Evolutionary conservation across 2,113 vertebrate species (phyloP).

Genomic region (Harpagus bidentatus): DNA sequence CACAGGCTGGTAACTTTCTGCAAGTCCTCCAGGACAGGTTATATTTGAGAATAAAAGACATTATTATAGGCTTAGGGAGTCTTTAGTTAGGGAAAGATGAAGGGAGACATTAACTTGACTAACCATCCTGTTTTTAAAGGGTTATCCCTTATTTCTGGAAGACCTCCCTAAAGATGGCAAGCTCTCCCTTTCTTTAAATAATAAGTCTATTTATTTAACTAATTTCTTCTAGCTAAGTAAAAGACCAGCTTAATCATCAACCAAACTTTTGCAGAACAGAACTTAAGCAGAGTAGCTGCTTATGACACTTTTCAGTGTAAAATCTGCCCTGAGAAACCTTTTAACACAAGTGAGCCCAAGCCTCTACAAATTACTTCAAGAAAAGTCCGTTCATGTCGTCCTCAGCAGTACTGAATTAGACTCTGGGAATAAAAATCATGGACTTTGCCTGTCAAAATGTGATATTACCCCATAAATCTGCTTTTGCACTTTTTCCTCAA

Average conservation of each 20-base stretch:
- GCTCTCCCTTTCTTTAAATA: neutral
- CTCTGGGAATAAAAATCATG: slow-evolving; percentile 22
- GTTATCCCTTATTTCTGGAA: neutral
- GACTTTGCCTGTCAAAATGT: neutral
- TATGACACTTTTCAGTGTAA: neutral
- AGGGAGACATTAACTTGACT: neutral
- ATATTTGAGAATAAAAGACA: neutral
- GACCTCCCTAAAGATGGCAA: neutral
- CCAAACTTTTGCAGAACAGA: neutral
- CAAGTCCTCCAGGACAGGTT: neutral
- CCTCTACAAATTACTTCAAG: neutral
- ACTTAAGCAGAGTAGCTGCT: neutral
- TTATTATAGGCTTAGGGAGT: neutral
- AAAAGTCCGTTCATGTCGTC: neutral
- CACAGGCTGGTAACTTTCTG: neutral
- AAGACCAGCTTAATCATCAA: neutral
- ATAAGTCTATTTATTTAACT: neutral
- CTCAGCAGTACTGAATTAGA: neutral
- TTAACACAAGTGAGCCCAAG: neutral
- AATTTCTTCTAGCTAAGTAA: neutral
- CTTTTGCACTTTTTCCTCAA: neutral
- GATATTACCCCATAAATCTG: neutral
- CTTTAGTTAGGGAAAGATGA: neutral
- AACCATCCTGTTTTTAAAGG: neutral
- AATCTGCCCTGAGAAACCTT: neutral